Evolutionary conservation across 2,888 invertebrate species (phyloP), one percentile per base, ranked within the genome.

Genomic region (Epistrophe grossulariae): DNA sequence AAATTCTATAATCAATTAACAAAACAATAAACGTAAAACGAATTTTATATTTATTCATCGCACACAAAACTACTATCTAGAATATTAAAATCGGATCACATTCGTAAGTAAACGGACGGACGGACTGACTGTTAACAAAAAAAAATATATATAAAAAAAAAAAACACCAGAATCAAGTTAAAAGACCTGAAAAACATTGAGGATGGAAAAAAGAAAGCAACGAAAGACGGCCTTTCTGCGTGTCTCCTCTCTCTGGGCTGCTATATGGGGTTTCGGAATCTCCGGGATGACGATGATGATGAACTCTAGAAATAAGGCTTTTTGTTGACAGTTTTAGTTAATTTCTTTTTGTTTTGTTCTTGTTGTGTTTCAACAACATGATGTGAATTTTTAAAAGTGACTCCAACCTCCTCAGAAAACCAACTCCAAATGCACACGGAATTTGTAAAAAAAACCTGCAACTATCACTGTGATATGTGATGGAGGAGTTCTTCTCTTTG

Each of bases 11-110:
- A 91, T 91, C 91, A 91, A 91, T 91, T 91, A 91, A 91, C 91
- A 91, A 90, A 91, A 91, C 91, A 91, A 91, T 91, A 91, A 91
- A 91, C 91, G 91, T 91, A 87, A 87, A 79, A 76, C 83, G 79
- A 87, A 83, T 87, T 74, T 79, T 71, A 87, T 74, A 87, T 85
- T 87, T 87, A 87, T 83, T 87, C 87, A 87, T 83, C 83, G 83
- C 87, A 83, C 83, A 87, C 87, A 83, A 68, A 87, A 87, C 82
- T 87, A 92, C 91, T 92, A 92, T 92, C 92, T 92, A 92, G 92
- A 92, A 92, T 92, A 92, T 92, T 92, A 92, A 92, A 92, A 92
- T 92, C 92, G 92, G 92, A 92, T 92, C 92, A 92, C 91, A 89
- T 70, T 70, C 45, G 48, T 40, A 62, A 62, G 48, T 40, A 62